Base-by-base conservation (phyloP, 2,113 vertebrate species). In the Burhinus bistriatus region DNA sequence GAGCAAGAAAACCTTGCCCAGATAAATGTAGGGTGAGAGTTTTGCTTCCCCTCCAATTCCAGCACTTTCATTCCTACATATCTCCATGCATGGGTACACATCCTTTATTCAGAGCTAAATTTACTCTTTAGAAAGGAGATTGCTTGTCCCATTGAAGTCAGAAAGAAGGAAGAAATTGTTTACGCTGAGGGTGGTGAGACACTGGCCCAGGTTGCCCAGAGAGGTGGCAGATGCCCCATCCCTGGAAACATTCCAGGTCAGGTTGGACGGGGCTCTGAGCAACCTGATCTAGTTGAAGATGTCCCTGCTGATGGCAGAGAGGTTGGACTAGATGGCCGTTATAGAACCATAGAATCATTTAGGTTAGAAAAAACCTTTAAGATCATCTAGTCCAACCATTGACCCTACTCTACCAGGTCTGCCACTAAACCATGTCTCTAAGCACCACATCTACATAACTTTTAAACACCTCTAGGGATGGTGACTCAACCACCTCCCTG, bases 1-100 rank as follows among this genome's bases (percentile, higher is more conserved):
- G 65, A 92, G 73, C 72, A 92, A 77, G 54, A 87, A 82, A 76
- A 82, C 34, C 16, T n/a, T 91, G 81, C 49, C 45, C 69, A 75
- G 79, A 65, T 62, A 90, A 95, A 86, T 6, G 54, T 27, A 80
- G 55, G 71, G 73, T 3, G 11, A 89, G 70, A 71, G 32, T n/a
- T 93, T 68, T 72, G 30, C 78, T 76, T 82, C 65, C 73, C 17
- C 27, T 94, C 40, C 70, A 87, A 14, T 7, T 36, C 30, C 73
- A 87, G 70, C 77, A 69, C 52, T 87, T n/a, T 84, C 70, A 47
- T 51, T 36, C 70, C 62, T 29, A 69, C 79, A 32, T 34, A 83
- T 34, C 84, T 62, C 61, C 25, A 9, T 4, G 54, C 45, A 32
- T 47, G 88, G 44, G 58, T 20, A 69, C 72, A 66, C 21, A 83